Evolutionary conservation across 2,888 invertebrate genomes (phyloP), one percentile per base, ranked within the genome.

Genomic region (Sepiola atlantica): DNA sequence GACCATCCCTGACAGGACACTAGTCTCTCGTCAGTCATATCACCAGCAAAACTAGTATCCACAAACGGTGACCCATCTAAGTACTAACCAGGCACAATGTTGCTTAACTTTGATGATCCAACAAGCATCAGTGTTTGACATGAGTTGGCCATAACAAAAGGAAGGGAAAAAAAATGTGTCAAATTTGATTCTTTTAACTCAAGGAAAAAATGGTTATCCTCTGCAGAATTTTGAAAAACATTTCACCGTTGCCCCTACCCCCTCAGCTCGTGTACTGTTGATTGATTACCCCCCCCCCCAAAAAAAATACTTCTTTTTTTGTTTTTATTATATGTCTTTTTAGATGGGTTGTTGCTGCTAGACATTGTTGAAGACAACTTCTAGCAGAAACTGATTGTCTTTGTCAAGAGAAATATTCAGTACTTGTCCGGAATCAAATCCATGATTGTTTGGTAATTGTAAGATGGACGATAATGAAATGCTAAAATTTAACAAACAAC

Each of bases 401-500:
- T 77, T 77, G 77, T 77, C 77, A 77, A 77, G 77, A 32, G 77
- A 77, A 77, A 77, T n/a, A 77, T 77, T n/a, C n/a, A 77, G 28
- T 61, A 61, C 61, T 28, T 28, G 61, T 77, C 16, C 32, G n/a
- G 77, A 77, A 77, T 77, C n/a, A n/a, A n/a, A 77, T 24, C 61
- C 32, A 16, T 77, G n/a, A 45, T 45, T 45, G 45, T 45, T 45
- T 45, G 45, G 8, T 45, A 45, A 45, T 45, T 45, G 2, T 2
- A 45, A 45, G 45, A 4, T 8, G 8, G 45, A 45, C 45, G 8
- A 45, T 45, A 45, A 45, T 4, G 45, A 45, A 45, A 45, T 45
- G 45, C 45, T 45, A 45, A 45, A 45, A 45, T 45, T 45, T 45
- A 45, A 45, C 45, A 45, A 4, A 45, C 45, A 4, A 45, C 45